These are phyloP conservation scores for Morelia viridis DNA, from an alignment of 2,797 vertebrate genomes.

Conservation along the genomic window DNA sequence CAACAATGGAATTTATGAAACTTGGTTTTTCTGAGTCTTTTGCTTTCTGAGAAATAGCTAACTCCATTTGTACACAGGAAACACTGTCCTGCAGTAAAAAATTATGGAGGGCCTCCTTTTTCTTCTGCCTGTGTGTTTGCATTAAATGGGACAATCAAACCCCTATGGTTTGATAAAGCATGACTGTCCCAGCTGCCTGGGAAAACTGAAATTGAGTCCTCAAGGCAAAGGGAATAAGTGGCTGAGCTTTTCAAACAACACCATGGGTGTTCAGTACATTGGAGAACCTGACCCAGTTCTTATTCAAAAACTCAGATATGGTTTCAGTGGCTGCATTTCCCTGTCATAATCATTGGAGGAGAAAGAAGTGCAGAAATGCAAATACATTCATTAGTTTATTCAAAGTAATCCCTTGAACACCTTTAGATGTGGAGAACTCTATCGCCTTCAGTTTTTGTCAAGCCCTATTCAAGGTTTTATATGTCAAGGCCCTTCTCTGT, in stretches of 20 bases:
- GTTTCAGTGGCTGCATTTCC: background rate
- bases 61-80: background rate
- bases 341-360: background rate
- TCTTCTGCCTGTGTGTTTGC: constrained; percentile 5
- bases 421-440: background rate
- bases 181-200: background rate
- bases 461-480: background rate
- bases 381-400: background rate
- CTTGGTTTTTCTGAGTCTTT: background rate
- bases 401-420: background rate
- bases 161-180: background rate
- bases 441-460: background rate
- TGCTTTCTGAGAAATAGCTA: background rate
- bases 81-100: background rate
- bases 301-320: constrained; percentile 6
- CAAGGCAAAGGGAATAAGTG: constrained; percentile 18
- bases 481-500: background rate
- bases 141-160: constrained; percentile 13
- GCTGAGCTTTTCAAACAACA: constrained; percentile 13
- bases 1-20: background rate
- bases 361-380: background rate
- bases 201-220: constrained; percentile 1
- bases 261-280: background rate
- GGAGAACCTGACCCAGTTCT: background rate
- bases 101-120: background rate